phyloP scores from a whole-genome alignment of 30 jellyfish, hydroid and myxozoan genomes.

The Morbakka virulenta region DNA sequence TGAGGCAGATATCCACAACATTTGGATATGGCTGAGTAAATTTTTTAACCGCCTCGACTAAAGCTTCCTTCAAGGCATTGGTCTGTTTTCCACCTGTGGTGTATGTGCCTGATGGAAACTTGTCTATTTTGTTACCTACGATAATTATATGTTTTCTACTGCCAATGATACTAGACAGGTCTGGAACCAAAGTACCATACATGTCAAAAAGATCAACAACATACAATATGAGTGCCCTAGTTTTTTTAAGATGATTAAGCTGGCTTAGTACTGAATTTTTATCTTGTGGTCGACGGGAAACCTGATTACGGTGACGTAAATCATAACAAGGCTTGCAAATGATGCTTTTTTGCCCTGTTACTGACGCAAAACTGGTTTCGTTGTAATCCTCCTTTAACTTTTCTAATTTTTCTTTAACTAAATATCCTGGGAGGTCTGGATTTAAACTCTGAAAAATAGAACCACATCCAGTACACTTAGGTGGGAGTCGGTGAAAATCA shows the following conservation, averaged over 20 bases:
- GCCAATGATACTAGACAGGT: conserved; percentile 56
- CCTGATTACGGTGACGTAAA: conserved; percentile 27
- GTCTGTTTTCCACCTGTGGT: conserved; percentile 61
- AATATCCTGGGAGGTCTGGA: conserved; percentile 42
- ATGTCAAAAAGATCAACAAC: conserved; percentile 80
- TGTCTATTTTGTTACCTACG: conserved; percentile 82
- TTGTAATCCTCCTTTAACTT: conserved; percentile 4
- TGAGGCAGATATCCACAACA: conserved; percentile 75
- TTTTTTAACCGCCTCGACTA: conserved; percentile 10
- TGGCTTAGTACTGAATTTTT: conserved; percentile 47
- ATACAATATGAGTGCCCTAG: conserved; percentile 66
- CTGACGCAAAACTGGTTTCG: neutral
- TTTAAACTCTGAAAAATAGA: conserved; percentile 63
- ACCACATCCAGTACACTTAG: conserved; percentile 82
- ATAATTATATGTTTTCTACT: conserved; percentile 46
- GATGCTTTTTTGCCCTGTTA: conserved; percentile 20
- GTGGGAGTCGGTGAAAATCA: conserved; percentile 57
- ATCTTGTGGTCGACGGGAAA: conserved; percentile 3
- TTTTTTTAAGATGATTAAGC: conserved; percentile 31
- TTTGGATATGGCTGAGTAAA: neutral
- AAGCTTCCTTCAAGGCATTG: conserved; percentile 46
- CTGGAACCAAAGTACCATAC: conserved; percentile 57
- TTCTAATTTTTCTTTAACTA: conserved; percentile 38
- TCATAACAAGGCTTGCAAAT: conserved; percentile 59
- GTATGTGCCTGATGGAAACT: conserved; percentile 56